Evolutionary conservation across 1,140 invertebrate genomes (phyloP), one percentile per base, ranked within the genome.

Genomic region (Drosophila dunni): DNA sequence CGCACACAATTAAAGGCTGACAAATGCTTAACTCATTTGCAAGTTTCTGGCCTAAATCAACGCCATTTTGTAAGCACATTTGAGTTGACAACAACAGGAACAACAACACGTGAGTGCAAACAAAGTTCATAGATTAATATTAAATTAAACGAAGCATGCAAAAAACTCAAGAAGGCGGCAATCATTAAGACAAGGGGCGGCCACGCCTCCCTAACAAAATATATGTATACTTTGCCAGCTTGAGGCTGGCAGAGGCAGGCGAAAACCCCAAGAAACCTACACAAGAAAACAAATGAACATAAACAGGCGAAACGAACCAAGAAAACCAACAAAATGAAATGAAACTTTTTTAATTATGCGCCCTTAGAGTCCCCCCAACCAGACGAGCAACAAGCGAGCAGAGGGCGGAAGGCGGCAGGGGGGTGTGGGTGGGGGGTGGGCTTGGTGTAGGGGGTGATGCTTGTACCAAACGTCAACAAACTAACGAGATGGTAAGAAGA

Each of bases 291-390:
- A 91, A 91, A 89, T 91, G 81, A 91, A 85, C 81, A 82, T 89
- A 86, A 89, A 82, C 77, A 90, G 88, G 72, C 81, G 79, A 90
- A 90, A 91, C 82, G 80, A 90, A 88, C 84, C 85, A 81, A 90
- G 90, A 86, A 91, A 91, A 83, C 81, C 89, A 84, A 90, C 89
- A 91, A 91, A 91, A 91, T 91, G 84, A 91, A 91, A 91, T 91
- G 90, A 91, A 91, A 91, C 90, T 91, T 91, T 91, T 91, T 91
- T 91, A 91, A 91, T 91, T 91, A 91, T 91, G 84, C 89, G 86
- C 54, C 13, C 53, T 56, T 24, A 38, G 15, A 34, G 13, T 33
- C 15, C 50, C 50, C 36, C 53, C 10, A 29, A 9, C 34, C 40
- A 45, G 13, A 44, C 67, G 33, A 68, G 66, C 78, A 79, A 58